Evolutionary conservation across 2,797 vertebrate species (phyloP), one percentile per base, ranked within the genome.

Genomic region (Crocidura indochinensis): DNA sequence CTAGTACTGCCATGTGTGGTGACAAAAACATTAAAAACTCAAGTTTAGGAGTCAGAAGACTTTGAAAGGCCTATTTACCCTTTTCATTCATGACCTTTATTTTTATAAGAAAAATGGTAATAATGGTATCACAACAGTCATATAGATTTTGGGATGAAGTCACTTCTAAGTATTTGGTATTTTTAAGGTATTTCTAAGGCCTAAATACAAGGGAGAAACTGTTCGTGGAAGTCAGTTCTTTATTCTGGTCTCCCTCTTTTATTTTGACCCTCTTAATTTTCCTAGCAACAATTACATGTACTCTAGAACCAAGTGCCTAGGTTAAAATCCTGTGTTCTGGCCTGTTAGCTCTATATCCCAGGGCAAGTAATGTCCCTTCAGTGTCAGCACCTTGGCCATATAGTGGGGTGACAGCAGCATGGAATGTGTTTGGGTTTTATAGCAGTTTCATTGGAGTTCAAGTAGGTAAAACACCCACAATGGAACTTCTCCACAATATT

Each of bases 51-150:
- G 27, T 26, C 64, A 65, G 27, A 10, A 64, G 73, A 68, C 51
- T 77, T 79, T 24, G 75, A 53, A 15, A 19, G 19, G 77, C 14
- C 83, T 56, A 19, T 14, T 67, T 44, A 76, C 9, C 19, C 46
- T 65, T 31, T 17, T 22, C 60, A 17, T 47, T 51, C 2, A 29
- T 22, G 8, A 60, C 56, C 19, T 53, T 84, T 77, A 22, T 69
- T 4, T 26, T 38, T 19, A 15, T 60, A 10, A 51, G 31, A 44
- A 38, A 72, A 44, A 64, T n/a, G 76, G 26, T 56, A 3, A 44
- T 29, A 31, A 56, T 8, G 11, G 29, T 6, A 2, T 15, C 10
- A 38, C 1, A 10, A 22, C 22, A 2, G 2, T 15, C 6, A 1
- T 38, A 29, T 10, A 14, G 29, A 72, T 17, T 11, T 44, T 19